These are phyloP conservation scores for Zoanthus gigantus DNA, from an alignment of 92 coral and sea anemone species.

Conservation along the genomic window DNA sequence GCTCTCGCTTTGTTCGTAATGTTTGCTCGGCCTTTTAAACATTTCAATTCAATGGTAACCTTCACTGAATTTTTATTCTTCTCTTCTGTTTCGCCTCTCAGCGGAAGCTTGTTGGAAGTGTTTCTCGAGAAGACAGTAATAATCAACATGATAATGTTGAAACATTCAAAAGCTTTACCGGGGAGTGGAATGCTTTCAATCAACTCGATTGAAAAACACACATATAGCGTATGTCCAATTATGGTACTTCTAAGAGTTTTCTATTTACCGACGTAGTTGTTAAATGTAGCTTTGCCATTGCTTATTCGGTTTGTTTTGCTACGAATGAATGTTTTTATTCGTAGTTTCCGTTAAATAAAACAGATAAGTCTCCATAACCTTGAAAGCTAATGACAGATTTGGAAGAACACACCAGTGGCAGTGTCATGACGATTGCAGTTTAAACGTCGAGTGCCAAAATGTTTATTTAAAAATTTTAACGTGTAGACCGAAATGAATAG, in stretches of 20 bases:
- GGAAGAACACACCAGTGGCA: slow-evolving; percentile 23
- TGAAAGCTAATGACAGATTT: slow-evolving; percentile 28
- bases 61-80: slow-evolving; percentile 82
- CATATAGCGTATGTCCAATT: slow-evolving; percentile 79
- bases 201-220: slow-evolving; percentile 80
- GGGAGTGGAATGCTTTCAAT: slow-evolving; percentile 91
- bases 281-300: slow-evolving; percentile 22
- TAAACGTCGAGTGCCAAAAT: slow-evolving; percentile 42
- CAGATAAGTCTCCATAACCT: slow-evolving; percentile 25
- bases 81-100: slow-evolving; percentile 87
- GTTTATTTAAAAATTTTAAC: slow-evolving; percentile 46
- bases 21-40: slow-evolving; percentile 93
- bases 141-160: slow-evolving; percentile 88
- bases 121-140: slow-evolving; percentile 70
- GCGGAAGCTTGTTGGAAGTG: slow-evolving; percentile 90
- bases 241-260: slow-evolving; percentile 62
- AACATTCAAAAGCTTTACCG: slow-evolving; percentile 86
- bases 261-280: slow-evolving; percentile 69
- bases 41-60: slow-evolving; percentile 88
- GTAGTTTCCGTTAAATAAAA: slow-evolving; percentile 33
- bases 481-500: slow-evolving; percentile 28
- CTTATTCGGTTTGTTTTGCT: slow-evolving; percentile 28
- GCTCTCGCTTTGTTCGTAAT: slow-evolving; percentile 75
- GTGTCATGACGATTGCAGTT: slow-evolving; percentile 40
- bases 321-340: slow-evolving; percentile 24